Evolutionary conservation across 2,888 invertebrate genomes (phyloP), one percentile per base, ranked within the genome.

Genomic region (Sinopyrophorus schimmeli): DNA sequence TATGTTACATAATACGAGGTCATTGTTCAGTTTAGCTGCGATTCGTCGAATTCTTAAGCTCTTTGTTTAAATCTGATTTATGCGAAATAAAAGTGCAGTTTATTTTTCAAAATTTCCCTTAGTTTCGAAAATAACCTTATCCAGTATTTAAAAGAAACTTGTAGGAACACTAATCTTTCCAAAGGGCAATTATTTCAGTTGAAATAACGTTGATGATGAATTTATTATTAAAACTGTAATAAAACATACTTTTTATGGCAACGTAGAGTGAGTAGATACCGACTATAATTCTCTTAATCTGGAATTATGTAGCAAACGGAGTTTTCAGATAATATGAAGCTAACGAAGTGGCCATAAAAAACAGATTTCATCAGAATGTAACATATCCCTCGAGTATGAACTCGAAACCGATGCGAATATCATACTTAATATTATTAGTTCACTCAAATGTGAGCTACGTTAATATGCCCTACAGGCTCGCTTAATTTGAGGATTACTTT

Each of bases 321-420:
- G 23, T 24, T 26, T 26, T 9, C 23, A 18, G 28, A 42, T 42
- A 32, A 34, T 34, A 32, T 21, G 23, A 28, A 41, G 32, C 41
- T 41, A 42, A 34, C 42, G 42, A 42, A 32, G 26, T 26, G 18
- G 24, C 42, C 12, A 42, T 42, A 42, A 42, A 32, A 34, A 42
- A 42, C 42, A 42, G 42, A 42, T 42, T 42, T 34, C 42, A 42
- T 42, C 34, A 18, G 15, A 14, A 34, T 21, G 15, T 23, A 26
- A 26, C 15, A 30, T 21, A 34, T 42, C 34, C 34, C 42, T 38
- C 11, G 24, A 21, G 28, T 30, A 15, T 21, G 12, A 21, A 17
- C 20, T 20, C 23, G 24, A 38, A 38, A 38, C 15, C 24, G 27
- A 32, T 32, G 17, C 16, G 18, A 16, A 27, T 11, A n/a, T n/a